Conservation (phyloP, 1,140 invertebrate genomes). For the Drosophila quadrilineata region DNA sequence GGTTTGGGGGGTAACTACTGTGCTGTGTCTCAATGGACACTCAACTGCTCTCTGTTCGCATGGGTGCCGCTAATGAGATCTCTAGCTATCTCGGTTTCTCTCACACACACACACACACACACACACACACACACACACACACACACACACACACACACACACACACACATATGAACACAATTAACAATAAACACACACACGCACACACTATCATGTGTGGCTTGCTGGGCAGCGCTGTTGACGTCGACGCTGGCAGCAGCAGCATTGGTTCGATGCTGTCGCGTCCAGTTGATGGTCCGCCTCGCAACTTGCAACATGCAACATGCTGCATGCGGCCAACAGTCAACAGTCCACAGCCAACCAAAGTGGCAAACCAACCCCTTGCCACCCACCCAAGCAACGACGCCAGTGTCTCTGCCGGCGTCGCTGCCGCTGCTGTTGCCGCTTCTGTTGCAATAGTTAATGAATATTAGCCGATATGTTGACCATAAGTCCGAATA, state of each 20-base stretch:
- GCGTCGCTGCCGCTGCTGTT: neutral
- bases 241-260: conserved; percentile 18
- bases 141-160: conserved; percentile 7
- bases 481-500: no score
- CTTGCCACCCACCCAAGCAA: conserved; percentile 24
- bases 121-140: neutral
- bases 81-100: conserved; percentile 24
- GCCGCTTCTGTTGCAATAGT: conserved; percentile 16
- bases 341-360: conserved; percentile 26
- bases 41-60: conserved; percentile 15
- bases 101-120: neutral
- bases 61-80: conserved; percentile 35
- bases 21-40: conserved; percentile 40
- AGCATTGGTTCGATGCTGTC: conserved; percentile 19
- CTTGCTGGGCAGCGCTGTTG: conserved; percentile 32
- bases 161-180: conserved; percentile 18
- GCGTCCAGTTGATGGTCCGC: conserved; percentile 21
- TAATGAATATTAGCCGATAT: conserved; percentile 47
- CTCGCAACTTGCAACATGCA: conserved; percentile 28
- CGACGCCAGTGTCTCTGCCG: neutral
- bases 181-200: conserved; percentile 45
- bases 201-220: conserved; percentile 24
- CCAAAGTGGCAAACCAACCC: neutral
- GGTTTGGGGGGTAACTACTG: neutral
- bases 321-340: conserved; percentile 33